Evolutionary conservation across 2,113 vertebrate species (phyloP), one percentile per base, ranked within the genome.

Genomic region (Actinemys pallida): DNA sequence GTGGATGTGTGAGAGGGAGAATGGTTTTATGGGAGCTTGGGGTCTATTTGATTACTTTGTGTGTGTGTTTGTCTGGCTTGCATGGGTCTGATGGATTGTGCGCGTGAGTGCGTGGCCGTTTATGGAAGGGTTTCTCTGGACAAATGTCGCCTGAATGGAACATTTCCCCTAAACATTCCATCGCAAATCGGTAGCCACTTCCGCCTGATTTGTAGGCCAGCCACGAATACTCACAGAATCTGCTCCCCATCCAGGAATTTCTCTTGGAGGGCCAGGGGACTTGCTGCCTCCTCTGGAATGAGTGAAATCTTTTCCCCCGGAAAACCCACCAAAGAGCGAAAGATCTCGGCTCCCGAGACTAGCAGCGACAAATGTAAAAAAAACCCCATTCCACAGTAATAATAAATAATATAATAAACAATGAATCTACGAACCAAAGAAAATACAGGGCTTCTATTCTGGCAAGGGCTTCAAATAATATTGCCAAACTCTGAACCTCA

Each of bases 381-480:
- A 24, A 1, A 0, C 0, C 53, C 19, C 0, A 3, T 39, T 19
- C 1, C 24, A 2, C 25, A 47, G 4, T 0, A 0, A 52, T 35
- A 27, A 31, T 31, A 31, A 13, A 29, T 62, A 25, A 59, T 29
- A 6, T 16, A 35, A 62, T 62, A 16, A 62, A 31, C 31, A 62
- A 14, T n/a, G n/a, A 69, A n/a, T 35, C 62, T n/a, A 5, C 0
- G 0, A 49, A 57, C 10, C n/a, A 1, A 69, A 22, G 79, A 1
- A 6, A 0, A 2, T 7, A 12, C 5, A 12, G 1, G 50, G 4
- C 2, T 84, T 92, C 83, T 9, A 3, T 17, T 42, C 2, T 54
- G 65, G 10, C 17, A 53, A 45, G 9, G n/a, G 35, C 17, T 10
- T 3, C 24, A 0, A 69, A 76, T 4, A 11, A 25, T 1, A 0